Conservation (phyloP, 2,888 invertebrate genomes). For the Gymnosoma rotundatum region DNA sequence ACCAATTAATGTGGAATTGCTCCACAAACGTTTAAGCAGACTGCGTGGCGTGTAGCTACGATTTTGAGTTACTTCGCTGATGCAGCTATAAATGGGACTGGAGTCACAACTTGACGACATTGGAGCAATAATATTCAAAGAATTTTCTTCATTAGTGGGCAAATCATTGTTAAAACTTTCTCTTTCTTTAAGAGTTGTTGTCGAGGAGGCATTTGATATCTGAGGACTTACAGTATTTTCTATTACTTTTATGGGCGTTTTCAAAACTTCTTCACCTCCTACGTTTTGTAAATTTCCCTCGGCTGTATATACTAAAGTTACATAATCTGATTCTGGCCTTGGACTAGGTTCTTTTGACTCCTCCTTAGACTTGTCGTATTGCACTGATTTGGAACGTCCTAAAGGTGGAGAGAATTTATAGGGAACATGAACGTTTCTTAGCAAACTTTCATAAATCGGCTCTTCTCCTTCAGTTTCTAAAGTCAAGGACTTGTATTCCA, state of each 20-base stretch:
- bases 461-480: constrained; percentile 75
- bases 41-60: constrained; percentile 77
- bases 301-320: constrained; percentile 80
- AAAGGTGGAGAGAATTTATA: constrained; percentile 82
- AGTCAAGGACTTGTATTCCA: constrained; percentile 32
- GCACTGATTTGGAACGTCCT: constrained; percentile 79
- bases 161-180: constrained; percentile 72
- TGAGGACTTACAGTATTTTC: constrained; percentile 54
- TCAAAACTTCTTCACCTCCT: constrained; percentile 75
- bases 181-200: constrained; percentile 74
- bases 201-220: constrained; percentile 71
- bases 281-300: constrained; percentile 79
- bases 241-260: background rate
- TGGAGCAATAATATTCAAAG: constrained; percentile 30
- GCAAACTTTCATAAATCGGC: constrained; percentile 81
- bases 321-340: constrained; percentile 82
- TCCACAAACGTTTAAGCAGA: constrained; percentile 77
- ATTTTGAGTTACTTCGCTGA: constrained; percentile 72
- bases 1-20: constrained; percentile 66
- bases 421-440: constrained; percentile 82
- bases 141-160: constrained; percentile 15
- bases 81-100: constrained; percentile 46
- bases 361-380: constrained; percentile 76
- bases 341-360: constrained; percentile 74
- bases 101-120: constrained; percentile 59